Base-by-base conservation (phyloP, 2,797 vertebrate genomes). In the Periophthalmus magnuspinnatus region DNA sequence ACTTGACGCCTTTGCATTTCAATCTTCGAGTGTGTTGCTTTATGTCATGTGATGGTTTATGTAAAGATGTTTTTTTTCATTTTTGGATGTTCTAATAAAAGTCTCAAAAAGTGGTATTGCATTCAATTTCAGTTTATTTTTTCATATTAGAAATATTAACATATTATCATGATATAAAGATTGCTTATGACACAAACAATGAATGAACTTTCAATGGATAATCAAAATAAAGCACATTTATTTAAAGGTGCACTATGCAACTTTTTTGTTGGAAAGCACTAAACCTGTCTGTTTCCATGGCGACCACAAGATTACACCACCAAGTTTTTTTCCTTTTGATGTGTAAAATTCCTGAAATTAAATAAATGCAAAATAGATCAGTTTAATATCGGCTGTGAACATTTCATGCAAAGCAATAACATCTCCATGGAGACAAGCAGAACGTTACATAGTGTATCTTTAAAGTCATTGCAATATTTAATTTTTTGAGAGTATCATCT, bases 1-100 rank as follows among this genome's bases (percentile, higher is more conserved):
- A 87, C 84, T 65, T 83, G 14, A 73, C 11, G 67, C 77, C 81
- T 82, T 38, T 75, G 72, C 81, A 70, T 83, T 72, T 81, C 64
- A 68, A 62, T 79, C 80, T 78, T 38, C 55, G 38, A 28, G 13
- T 72, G 81, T 72, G 65, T 84, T 78, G 69, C 81, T 81, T 80
- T 87, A 81, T 70, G 76, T 86, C 74, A 78, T 16, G 66, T 82
- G 76, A 86, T 81, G 66, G 75, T 77, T 83, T 78, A 77, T 89
- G 87, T 82, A 80, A 84, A 85, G 63, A 77, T 76, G 76, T 79
- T 77, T 78, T 74, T n/a, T 84, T 71, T 65, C 64, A 80, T 70
- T 89, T 87, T 83, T 57, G 66, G 89, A 86, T 90, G 91, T 93
- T 86, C 75, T 56, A 91, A 90, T 92, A 93, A 93, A 90, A 87